A percentile compares a stretch with the other conserved stretches of the same genome.
Evolutionary conservation across 2,113 vertebrate species (phyloP).

Genomic region (Saccopteryx leptura): DNA sequence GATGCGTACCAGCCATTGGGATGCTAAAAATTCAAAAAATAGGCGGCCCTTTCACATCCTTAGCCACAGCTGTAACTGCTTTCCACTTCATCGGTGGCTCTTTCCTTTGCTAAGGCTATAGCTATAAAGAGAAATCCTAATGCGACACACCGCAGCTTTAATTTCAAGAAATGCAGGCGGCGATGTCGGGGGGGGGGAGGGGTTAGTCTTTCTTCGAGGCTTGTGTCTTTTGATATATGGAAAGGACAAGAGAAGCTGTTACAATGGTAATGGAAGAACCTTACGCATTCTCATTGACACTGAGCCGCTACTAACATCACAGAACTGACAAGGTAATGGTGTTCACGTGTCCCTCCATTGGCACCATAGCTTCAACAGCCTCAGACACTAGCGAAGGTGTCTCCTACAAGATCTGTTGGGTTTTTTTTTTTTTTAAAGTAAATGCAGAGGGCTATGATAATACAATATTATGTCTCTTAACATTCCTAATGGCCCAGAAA

Average conservation of each 20-base stretch:
- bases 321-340: constrained; percentile 81
- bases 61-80: constrained; percentile 53
- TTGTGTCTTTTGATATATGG: constrained; percentile 63
- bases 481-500: constrained; percentile 61
- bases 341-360: constrained; percentile 79
- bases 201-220: constrained; percentile 62
- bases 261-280: constrained; percentile 73
- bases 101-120: constrained; percentile 37
- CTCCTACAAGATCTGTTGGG: constrained; percentile 67
- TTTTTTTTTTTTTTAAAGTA: background rate
- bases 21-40: constrained; percentile 56
- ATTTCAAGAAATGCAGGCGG: constrained; percentile 64
- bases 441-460: constrained; percentile 25
- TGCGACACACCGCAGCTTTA: constrained; percentile 52
- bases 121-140: constrained; percentile 45
- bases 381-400: constrained; percentile 68
- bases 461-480: constrained; percentile 50
- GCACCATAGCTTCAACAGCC: constrained; percentile 74
- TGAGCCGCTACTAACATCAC: constrained; percentile 71
- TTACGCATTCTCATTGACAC: constrained; percentile 81
- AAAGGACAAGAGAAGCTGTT: constrained; percentile 67
- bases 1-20: constrained; percentile 10
- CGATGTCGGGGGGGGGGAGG: constrained; percentile 47
- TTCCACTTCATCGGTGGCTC: constrained; percentile 54
- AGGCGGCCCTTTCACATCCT: constrained; percentile 76